phyloP scores from a whole-genome alignment of 2,797 vertebrate genomes.

The Petrocephalus schoutedeni region DNA sequence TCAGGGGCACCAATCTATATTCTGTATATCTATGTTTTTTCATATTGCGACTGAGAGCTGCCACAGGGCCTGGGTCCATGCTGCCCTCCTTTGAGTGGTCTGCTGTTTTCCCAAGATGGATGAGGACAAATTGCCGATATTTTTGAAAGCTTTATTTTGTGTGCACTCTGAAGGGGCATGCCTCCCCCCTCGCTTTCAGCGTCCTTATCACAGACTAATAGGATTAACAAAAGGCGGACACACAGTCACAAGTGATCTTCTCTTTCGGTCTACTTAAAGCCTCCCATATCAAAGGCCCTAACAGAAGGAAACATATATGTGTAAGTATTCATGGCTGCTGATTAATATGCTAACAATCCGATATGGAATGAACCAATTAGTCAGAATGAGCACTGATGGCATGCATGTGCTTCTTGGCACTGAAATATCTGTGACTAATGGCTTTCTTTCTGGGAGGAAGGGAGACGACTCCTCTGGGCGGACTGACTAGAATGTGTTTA shows the following conservation, averaged over 20 bases:
- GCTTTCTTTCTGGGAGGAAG: constrained; percentile 9
- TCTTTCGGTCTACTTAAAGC: not conserved
- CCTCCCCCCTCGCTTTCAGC: not conserved
- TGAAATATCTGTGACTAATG: not conserved
- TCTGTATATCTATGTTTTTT: not conserved
- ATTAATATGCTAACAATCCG: not conserved
- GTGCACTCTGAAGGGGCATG: constrained; percentile 21
- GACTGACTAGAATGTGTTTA: not conserved
- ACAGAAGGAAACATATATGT: not conserved
- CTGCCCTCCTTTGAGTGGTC: not conserved
- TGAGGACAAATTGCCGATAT: constrained; percentile 26
- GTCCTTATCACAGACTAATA: constrained; percentile 34
- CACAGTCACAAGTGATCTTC: not conserved
- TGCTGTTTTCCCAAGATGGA: constrained; percentile 31
- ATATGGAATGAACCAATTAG: not conserved
- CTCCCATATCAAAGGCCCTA: not conserved
- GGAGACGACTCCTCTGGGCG: not conserved
- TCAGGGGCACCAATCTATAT: not conserved
- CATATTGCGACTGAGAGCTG: not conserved
- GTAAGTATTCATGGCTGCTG: not conserved
- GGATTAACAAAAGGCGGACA: constrained; percentile 13
- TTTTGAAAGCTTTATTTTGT: constrained; percentile 16
- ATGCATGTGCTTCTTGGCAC: not conserved
- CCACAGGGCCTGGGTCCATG: not conserved
- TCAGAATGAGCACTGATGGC: not conserved